Conservation (phyloP, 2,888 invertebrate species). For the Spodoptera littoralis region DNA sequence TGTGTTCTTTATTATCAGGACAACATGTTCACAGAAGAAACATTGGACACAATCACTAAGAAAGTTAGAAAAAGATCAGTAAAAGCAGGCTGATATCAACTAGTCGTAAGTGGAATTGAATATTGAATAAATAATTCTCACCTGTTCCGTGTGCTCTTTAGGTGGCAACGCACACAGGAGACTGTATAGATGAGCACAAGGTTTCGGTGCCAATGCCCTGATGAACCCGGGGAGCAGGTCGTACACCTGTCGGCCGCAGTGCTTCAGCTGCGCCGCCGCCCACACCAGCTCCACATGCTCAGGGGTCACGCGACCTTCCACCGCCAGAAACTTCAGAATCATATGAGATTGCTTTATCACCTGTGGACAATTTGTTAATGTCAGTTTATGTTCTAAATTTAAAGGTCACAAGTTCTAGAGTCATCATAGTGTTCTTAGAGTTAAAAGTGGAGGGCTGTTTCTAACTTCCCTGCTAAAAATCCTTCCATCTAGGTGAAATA, state of each 20-base stretch:
- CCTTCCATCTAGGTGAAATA: too few relatives aligned
- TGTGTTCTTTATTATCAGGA: too few relatives aligned
- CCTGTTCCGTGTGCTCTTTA: constrained; percentile 97
- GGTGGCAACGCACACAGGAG: constrained; percentile 96
- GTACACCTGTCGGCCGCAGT: constrained; percentile 97
- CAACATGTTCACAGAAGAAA: too few relatives aligned
- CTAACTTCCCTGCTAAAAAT: too few relatives aligned
- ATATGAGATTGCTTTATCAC: constrained; percentile 98
- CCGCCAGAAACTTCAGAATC: constrained; percentile 96
- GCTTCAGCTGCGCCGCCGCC: constrained; percentile 98
- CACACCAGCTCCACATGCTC: constrained; percentile 97
- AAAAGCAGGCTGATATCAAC: too few relatives aligned
- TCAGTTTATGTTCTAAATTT: neutral
- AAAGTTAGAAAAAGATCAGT: too few relatives aligned
- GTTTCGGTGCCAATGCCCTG: constrained; percentile 95
- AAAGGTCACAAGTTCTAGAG: too few relatives aligned
- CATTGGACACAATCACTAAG: too few relatives aligned
- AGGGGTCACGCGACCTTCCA: constrained; percentile 96
- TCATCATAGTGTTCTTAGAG: too few relatives aligned
- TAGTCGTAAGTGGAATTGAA: too few relatives aligned
- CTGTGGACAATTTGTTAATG: constrained; percentile 71
- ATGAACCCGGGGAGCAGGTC: constrained; percentile 96
- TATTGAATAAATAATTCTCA: constrained; percentile 60
- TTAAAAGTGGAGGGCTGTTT: too few relatives aligned
- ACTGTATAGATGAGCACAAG: constrained; percentile 96